phyloP scores from a whole-genome alignment of 2,888 invertebrate species.

The Blastobasis lacticolella region DNA sequence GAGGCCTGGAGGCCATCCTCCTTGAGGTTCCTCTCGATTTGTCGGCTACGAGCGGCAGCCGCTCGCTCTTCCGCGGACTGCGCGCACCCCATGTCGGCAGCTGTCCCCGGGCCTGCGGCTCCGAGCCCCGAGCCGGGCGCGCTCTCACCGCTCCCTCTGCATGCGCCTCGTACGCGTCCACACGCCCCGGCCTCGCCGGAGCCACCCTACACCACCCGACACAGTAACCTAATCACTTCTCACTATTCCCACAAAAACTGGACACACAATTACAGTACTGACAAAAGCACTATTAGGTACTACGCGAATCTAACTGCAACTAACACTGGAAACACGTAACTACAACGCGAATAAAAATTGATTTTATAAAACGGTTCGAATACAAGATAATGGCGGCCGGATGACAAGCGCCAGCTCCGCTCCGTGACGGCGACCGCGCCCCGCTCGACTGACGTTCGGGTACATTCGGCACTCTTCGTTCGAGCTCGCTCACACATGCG shows the following conservation, averaged over 20 bases:
- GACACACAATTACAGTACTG: slow-evolving; percentile 26
- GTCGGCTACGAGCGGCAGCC: slow-evolving; percentile 97
- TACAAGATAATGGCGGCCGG: slow-evolving; percentile 77
- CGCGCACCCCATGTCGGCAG: slow-evolving; percentile 95
- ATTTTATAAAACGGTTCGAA: slow-evolving; percentile 71
- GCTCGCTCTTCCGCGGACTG: slow-evolving; percentile 99
- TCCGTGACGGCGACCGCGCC: slow-evolving; percentile 77
- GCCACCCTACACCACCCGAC: slow-evolving; percentile 64
- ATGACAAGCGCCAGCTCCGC: slow-evolving; percentile 74
- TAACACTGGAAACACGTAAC: slow-evolving; percentile 50
- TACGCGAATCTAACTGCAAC: slow-evolving; percentile 35
- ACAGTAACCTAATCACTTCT: slow-evolving; percentile 63
- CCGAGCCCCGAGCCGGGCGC: slow-evolving; percentile 73
- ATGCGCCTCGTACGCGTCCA: slow-evolving; percentile 65
- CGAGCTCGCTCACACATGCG: slow-evolving; percentile 70
- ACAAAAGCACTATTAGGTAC: slow-evolving; percentile 28
- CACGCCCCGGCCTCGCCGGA: slow-evolving; percentile 60
- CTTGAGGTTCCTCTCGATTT: slow-evolving; percentile 98
- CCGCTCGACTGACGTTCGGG: slow-evolving; percentile 74
- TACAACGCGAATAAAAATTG: slow-evolving; percentile 60
- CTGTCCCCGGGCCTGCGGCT: slow-evolving; percentile 67
- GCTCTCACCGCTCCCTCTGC: slow-evolving; percentile 76
- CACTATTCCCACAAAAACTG: slow-evolving; percentile 41
- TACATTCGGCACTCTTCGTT: slow-evolving; percentile 62
- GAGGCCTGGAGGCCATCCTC: slow-evolving; percentile 99